A percentile compares a stretch with the other conserved stretches of the same genome.
Conservation (phyloP, 2,113 vertebrate genomes). For the Rousettus leschenaultii region DNA sequence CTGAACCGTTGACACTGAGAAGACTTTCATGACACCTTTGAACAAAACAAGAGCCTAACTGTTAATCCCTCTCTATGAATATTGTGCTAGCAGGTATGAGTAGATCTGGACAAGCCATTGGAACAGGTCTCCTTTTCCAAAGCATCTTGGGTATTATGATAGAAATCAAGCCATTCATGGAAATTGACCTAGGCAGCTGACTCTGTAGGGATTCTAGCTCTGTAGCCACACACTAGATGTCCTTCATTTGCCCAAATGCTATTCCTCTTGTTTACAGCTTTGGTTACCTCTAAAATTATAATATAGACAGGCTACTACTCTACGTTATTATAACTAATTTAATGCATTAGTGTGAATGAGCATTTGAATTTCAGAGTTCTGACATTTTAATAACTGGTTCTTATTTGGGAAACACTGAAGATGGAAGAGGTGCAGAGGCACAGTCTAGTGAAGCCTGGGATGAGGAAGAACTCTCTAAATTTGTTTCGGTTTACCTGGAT, state of each 20-base stretch:
- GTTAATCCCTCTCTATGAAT: conserved; percentile 33
- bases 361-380: not conserved
- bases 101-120: not conserved
- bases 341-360: not conserved
- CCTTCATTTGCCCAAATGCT: not conserved
- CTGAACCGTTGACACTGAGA: conserved; percentile 1
- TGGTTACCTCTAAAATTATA: conserved; percentile 9
- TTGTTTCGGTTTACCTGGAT: not conserved
- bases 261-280: not conserved
- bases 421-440: not conserved
- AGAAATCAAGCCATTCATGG: not conserved
- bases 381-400: not conserved
- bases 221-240: not conserved
- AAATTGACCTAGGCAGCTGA: not conserved
- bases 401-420: not conserved
- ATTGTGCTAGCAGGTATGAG: not conserved
- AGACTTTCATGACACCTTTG: not conserved
- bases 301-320: not conserved
- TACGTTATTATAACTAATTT: not conserved
- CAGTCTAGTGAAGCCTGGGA: not conserved
- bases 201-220: not conserved
- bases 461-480: not conserved
- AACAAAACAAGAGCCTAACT: conserved; percentile 40
- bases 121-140: not conserved
- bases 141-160: not conserved